phyloP scores from a whole-genome alignment of 1,140 invertebrate genomes.

The Triops cancriformis region DNA sequence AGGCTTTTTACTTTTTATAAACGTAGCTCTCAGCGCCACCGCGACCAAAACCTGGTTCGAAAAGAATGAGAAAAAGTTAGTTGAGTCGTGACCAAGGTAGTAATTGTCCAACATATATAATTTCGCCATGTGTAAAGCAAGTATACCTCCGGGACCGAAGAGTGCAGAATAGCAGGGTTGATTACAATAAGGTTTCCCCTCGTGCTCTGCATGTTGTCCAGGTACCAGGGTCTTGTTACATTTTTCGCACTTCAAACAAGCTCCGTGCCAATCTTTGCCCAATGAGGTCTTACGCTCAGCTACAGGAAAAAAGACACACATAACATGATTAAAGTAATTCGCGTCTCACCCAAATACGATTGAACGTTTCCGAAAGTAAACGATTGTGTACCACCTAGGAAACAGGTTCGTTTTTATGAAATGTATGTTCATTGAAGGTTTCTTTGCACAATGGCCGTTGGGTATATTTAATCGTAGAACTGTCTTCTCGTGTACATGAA shows the following conservation, averaged over 20 bases:
- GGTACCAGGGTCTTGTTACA: constrained; percentile 67
- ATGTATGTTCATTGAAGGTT: too few species aligned
- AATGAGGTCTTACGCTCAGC: constrained; percentile 67
- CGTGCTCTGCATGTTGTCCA: constrained; percentile 55
- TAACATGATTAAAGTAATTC: background rate
- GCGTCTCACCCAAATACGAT: too few species aligned
- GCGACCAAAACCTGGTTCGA: constrained; percentile 48
- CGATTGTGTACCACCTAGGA: too few species aligned
- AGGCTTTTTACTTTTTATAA: constrained; percentile 45
- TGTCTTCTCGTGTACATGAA: too few species aligned
- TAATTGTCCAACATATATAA: constrained; percentile 18
- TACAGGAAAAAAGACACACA: constrained; percentile 37
- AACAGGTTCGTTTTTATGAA: too few species aligned
- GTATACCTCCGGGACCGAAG: constrained; percentile 58
- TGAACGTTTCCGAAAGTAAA: too few species aligned
- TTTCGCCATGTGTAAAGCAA: background rate
- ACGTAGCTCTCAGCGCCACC: constrained; percentile 57
- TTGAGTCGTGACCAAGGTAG: background rate
- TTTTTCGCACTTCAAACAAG: constrained; percentile 63
- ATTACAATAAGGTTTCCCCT: constrained; percentile 69
- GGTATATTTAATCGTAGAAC: too few species aligned
- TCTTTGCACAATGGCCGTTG: too few species aligned
- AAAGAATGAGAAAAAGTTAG: background rate
- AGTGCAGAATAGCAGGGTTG: constrained; percentile 63
- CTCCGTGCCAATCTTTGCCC: constrained; percentile 69